Percentiles rank a stretch among this genome's conserved stretches.
These are phyloP conservation scores for Ambastaia sidthimunki DNA, from an alignment of 2,797 vertebrate genomes.

Conservation along the genomic window DNA sequence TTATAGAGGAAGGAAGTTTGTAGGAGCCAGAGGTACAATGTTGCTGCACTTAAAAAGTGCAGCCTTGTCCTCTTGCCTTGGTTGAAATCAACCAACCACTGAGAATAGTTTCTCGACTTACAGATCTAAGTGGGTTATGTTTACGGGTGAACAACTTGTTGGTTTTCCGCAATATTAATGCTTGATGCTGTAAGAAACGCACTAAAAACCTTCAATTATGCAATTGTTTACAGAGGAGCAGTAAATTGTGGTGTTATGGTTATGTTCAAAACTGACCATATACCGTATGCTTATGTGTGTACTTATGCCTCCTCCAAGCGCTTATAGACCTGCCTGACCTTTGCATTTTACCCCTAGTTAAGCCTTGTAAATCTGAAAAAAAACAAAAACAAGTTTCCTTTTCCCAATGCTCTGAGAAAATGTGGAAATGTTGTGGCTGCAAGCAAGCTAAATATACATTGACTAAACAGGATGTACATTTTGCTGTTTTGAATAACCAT, in stretches of 20 bases:
- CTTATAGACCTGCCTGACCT: conserved; percentile 15
- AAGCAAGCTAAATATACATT: no score
- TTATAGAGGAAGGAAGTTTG: conserved; percentile 52
- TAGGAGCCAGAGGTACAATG: conserved; percentile 21
- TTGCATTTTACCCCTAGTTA: background rate
- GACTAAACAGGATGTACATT: no score
- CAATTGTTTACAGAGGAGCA: background rate
- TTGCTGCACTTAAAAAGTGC: conserved; percentile 8
- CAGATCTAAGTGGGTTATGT: background rate
- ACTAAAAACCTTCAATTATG: background rate
- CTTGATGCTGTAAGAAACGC: background rate
- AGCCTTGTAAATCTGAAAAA: background rate
- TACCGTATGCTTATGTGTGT: background rate
- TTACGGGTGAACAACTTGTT: background rate
- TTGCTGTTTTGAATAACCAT: no score
- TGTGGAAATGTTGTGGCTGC: no score
- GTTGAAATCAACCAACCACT: conserved; percentile 5
- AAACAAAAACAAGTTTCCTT: background rate
- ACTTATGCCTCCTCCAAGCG: background rate
- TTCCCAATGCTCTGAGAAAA: no score
- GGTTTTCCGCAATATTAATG: background rate
- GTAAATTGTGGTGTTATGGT: background rate
- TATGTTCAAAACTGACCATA: background rate
- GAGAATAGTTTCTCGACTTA: background rate
- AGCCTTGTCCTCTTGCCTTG: background rate